Evolutionary conservation across 1,140 invertebrate species (phyloP), one percentile per base, ranked within the genome.

Genomic region (Copidosoma floridanum): DNA sequence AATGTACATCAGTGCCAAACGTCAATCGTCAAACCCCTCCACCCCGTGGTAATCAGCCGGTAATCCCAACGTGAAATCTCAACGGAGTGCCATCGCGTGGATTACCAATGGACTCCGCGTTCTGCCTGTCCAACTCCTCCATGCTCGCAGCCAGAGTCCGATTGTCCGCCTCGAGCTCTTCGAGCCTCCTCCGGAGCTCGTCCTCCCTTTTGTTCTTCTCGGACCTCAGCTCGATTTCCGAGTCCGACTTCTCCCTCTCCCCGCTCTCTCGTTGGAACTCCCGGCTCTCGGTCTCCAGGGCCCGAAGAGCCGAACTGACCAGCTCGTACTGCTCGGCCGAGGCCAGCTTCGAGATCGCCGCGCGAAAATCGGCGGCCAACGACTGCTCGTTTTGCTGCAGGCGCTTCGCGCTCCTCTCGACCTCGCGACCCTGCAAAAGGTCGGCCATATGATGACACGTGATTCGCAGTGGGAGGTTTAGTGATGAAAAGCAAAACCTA

Each of bases 111-210:
- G 86, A 88, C 62, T 83, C 72, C 62, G 87, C 82, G 69, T 92
- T 87, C 71, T 91, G 88, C 40, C 71, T 80, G 69, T 92, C 89
- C 63, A 92, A 75, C 70, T 90, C 88, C 60, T 89, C 88, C 26
- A 91, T 77, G 61, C 83, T 88, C 6, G 62, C 66, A 5, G 81
- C 78, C 27, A 89, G 71, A 64, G 80, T 81, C 57, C 77, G 75
- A 66, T 87, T 86, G 61, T 84, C 80, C 3, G 78, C 73, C 61
- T 78, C 71, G 6, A 82, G 64, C 11, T 75, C 64, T 4, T 74
- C 65, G 20, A 82, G 71, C 65, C 81, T 83, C 65, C 80, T 81
- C 50, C 71, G 71, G 14, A 86, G 69, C 10, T 73, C 65, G 0
- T 37, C 43, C 18, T 76, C 76, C 2, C 62, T 71, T 23, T 71